A percentile compares a stretch with the other conserved stretches of the same genome.
These are phyloP conservation scores for Cirrhinus mrigala DNA, from an alignment of 2,797 vertebrate genomes.

Conservation along the genomic window DNA sequence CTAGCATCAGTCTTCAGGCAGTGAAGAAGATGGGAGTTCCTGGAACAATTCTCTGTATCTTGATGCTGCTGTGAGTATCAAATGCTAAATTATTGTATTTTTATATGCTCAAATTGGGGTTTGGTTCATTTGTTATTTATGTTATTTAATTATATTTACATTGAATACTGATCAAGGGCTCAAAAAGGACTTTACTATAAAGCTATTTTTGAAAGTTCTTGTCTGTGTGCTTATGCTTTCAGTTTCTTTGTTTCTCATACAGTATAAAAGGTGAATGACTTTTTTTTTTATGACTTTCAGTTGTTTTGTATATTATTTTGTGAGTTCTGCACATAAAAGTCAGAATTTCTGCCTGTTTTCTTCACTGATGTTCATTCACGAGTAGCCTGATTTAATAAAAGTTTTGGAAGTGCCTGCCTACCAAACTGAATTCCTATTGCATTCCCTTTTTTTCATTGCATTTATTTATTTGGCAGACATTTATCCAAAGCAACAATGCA, in stretches of 20 bases:
- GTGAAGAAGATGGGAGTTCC: background rate
- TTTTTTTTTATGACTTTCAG: too few species aligned
- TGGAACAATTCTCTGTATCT: background rate
- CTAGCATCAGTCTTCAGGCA: background rate
- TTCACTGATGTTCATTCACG: background rate
- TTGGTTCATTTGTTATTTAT: background rate
- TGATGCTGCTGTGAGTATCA: slow-evolving; percentile 28
- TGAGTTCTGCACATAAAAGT: background rate
- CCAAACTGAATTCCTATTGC: too few species aligned
- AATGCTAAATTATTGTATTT: background rate
- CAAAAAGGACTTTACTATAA: background rate
- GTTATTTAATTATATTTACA: background rate
- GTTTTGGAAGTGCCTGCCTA: too few species aligned
- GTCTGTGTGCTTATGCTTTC: too few species aligned
- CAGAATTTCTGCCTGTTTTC: background rate
- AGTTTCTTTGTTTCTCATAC: too few species aligned
- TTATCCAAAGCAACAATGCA: background rate
- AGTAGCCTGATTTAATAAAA: background rate
- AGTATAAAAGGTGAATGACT: too few species aligned
- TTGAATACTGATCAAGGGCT: background rate
- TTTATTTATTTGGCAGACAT: background rate
- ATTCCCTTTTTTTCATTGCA: background rate
- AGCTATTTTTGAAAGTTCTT: too few species aligned
- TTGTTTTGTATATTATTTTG: too few species aligned
- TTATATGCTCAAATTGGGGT: background rate